Conservation (phyloP, 1,140 invertebrate genomes). For the Pogonognathellus flavescens region DNA sequence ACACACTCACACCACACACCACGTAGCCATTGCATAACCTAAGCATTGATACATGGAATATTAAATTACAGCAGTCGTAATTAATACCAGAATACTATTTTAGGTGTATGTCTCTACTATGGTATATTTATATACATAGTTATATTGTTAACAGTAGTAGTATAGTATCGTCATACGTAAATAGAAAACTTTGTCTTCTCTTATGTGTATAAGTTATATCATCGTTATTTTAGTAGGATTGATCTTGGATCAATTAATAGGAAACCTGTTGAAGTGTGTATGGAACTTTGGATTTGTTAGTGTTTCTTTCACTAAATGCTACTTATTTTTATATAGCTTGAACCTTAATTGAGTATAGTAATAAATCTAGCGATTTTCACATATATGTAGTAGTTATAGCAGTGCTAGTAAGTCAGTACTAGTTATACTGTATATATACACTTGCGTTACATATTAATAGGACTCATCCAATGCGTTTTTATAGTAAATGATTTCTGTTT, state of each 20-base stretch:
- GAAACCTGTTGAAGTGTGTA: conserved; percentile 59
- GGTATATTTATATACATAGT: too few species aligned
- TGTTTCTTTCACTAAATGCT: conserved; percentile 7
- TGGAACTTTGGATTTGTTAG: conserved; percentile 60
- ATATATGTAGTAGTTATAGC: not conserved
- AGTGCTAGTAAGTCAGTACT: not conserved
- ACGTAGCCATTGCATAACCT: not conserved
- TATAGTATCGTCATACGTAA: conserved; percentile 28
- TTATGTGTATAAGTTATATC: not conserved
- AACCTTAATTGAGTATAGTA: not conserved
- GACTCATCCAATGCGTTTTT: conserved; percentile 15
- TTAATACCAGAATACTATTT: not conserved
- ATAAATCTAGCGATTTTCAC: not conserved
- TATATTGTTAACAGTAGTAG: too few species aligned
- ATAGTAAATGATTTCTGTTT: too few species aligned
- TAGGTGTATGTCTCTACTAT: not conserved
- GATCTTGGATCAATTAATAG: conserved; percentile 60
- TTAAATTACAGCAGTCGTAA: not conserved
- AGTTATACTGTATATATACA: not conserved
- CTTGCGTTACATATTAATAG: conserved; percentile 1
- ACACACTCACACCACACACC: not conserved
- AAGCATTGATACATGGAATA: not conserved
- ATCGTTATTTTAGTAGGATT: conserved; percentile 56
- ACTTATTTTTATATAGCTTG: not conserved
- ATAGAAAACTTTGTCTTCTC: conserved; percentile 50